Percentiles rank a stretch among this genome's conserved stretches.
Conservation (phyloP, 2,113 vertebrate genomes). For the Ciconia boyciana region DNA sequence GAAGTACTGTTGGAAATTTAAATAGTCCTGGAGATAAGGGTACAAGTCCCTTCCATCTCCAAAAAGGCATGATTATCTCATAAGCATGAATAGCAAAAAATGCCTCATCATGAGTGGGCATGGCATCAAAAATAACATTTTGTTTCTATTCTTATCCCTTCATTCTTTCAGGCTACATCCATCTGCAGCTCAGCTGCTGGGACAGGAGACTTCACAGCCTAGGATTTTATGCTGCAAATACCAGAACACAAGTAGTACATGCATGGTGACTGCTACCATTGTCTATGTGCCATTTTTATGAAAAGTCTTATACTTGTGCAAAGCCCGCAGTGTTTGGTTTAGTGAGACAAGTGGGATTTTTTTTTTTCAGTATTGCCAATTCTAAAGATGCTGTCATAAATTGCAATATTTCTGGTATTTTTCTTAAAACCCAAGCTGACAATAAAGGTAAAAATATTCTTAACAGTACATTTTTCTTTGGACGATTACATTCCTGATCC, state of each 20-base stretch:
- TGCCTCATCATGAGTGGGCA: not conserved
- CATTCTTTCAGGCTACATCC: conserved; percentile 5
- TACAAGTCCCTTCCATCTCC: not conserved
- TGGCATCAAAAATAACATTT: conserved; percentile 11
- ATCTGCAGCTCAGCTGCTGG: conserved; percentile 27
- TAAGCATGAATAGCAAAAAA: not conserved
- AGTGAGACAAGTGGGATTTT: not conserved
- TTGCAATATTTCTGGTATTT: not conserved
- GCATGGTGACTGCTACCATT: not conserved
- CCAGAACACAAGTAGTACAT: not conserved
- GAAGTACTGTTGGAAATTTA: not conserved
- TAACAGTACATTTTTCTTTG: not conserved
- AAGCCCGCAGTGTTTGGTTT: not conserved
- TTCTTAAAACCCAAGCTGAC: not conserved
- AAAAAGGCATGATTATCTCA: not conserved
- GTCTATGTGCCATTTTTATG: not conserved
- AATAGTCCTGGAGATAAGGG: not conserved
- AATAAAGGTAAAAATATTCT: not conserved
- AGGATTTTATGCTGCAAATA: not conserved
- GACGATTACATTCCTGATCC: not conserved
- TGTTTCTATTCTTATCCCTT: conserved; percentile 15
- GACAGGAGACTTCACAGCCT: not conserved
- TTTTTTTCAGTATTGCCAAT: not conserved
- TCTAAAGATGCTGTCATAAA: not conserved
- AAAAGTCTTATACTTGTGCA: not conserved